Percentiles rank a stretch among this genome's conserved stretches.
Evolutionary conservation across 2,113 vertebrate species (phyloP).

Genomic region (Struthio camelus): DNA sequence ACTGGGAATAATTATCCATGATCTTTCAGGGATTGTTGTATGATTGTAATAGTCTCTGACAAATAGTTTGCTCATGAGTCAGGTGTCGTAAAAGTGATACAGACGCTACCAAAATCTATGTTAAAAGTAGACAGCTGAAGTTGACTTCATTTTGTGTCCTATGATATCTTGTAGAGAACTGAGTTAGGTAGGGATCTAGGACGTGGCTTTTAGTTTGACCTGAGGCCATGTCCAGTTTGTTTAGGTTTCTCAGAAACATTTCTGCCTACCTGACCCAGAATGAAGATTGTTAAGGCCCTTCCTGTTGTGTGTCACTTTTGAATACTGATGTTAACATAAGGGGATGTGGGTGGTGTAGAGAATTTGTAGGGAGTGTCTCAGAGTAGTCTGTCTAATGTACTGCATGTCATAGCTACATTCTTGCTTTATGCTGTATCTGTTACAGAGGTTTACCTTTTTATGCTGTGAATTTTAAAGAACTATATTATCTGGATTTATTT

Average conservation of each 20-base stretch:
- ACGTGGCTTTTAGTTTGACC: neutral
- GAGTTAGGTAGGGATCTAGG: rapidly evolving
- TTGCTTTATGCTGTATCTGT: neutral
- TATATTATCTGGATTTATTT: neutral
- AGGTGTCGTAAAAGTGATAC: neutral
- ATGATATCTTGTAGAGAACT: rapidly evolving
- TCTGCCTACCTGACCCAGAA: neutral
- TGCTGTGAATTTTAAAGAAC: neutral
- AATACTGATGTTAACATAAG: neutral
- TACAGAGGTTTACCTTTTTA: neutral
- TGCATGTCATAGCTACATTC: neutral
- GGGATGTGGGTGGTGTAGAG: neutral
- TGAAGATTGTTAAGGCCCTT: neutral
- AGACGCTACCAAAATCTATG: neutral
- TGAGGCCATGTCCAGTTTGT: neutral
- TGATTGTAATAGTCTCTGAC: neutral
- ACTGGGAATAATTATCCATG: neutral
- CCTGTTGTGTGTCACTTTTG: neutral
- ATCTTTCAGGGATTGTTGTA: neutral
- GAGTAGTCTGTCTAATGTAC: neutral
- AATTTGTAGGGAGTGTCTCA: conserved; percentile 28
- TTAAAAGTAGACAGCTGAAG: neutral
- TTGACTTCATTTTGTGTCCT: rapidly evolving
- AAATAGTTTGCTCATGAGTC: neutral
- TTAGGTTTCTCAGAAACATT: neutral